phyloP scores from a whole-genome alignment of 2,888 invertebrate genomes.

The Cetonia aurata region DNA sequence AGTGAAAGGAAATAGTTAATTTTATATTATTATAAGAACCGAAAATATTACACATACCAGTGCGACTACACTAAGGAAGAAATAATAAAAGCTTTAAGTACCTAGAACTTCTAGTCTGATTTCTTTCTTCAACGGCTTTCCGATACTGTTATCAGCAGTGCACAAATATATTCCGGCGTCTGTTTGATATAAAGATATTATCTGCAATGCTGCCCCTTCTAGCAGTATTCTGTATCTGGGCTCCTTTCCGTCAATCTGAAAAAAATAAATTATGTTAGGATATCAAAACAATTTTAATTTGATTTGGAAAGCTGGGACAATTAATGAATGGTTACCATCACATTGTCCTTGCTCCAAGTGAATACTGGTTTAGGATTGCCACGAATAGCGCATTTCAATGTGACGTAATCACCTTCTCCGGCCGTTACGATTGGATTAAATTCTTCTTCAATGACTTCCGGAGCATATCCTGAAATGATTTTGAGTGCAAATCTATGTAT shows the following conservation, averaged over 20 bases:
- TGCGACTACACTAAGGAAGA: not conserved
- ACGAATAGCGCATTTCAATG: constrained; percentile 79
- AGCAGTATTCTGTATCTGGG: constrained; percentile 79
- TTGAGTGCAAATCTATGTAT: not conserved
- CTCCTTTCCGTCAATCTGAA: constrained; percentile 79
- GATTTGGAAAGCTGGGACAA: not conserved
- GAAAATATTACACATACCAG: not conserved
- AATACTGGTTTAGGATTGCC: constrained; percentile 84
- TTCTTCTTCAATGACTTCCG: constrained; percentile 61
- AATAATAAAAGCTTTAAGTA: constrained; percentile 64
- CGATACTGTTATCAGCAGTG: constrained; percentile 84
- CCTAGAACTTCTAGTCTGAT: constrained; percentile 81
- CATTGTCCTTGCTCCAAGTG: constrained; percentile 80
- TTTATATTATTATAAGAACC: not conserved
- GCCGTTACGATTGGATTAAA: constrained; percentile 73
- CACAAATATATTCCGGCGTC: constrained; percentile 91
- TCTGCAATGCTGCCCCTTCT: constrained; percentile 79
- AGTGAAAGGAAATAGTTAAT: no score
- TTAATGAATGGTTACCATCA: constrained; percentile 70
- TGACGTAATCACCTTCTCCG: constrained; percentile 80
- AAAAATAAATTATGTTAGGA: constrained; percentile 35
- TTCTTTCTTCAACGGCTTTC: constrained; percentile 76
- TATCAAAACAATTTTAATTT: constrained; percentile 1
- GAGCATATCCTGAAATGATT: constrained; percentile 60
- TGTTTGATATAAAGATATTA: constrained; percentile 81